Evolutionary conservation across 1,140 invertebrate species (phyloP).

Genomic region (Drosophila orena): DNA sequence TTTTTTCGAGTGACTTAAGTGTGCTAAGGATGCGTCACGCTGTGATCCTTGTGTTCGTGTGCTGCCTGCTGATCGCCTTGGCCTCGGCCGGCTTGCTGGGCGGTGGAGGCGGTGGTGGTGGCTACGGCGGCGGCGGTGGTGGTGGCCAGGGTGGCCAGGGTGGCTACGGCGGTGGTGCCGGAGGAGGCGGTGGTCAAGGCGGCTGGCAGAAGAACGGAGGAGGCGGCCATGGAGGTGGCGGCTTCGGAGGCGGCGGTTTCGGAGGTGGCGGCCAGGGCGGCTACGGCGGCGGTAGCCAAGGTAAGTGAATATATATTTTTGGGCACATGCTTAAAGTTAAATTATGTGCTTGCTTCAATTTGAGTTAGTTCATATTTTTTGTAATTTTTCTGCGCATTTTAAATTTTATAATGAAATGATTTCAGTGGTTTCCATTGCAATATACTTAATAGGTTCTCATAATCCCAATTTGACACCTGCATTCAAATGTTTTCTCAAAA

Average conservation of each 20-base stretch:
- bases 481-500: too few relatives aligned
- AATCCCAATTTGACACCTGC: too few relatives aligned
- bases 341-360: too few relatives aligned
- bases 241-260: constrained; percentile 13
- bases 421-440: too few relatives aligned
- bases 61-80: constrained; percentile 55
- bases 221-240: constrained; percentile 22
- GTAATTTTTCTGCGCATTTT: too few relatives aligned
- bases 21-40: constrained; percentile 53
- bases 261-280: constrained; percentile 21
- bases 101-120: constrained; percentile 52
- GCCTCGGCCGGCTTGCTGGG: constrained; percentile 56
- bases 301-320: not conserved
- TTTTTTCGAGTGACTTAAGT: constrained; percentile 12
- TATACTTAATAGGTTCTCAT: too few relatives aligned
- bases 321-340: too few relatives aligned
- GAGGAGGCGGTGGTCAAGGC: constrained; percentile 37
- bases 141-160: constrained; percentile 25
- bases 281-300: constrained; percentile 24
- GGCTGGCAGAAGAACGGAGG: constrained; percentile 10
- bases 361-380: too few relatives aligned
- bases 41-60: constrained; percentile 60
- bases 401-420: too few relatives aligned
- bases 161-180: constrained; percentile 11
- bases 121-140: constrained; percentile 21